Evolutionary conservation across 2,797 vertebrate genomes (phyloP).

Genomic region (Crenuchus spilurus): DNA sequence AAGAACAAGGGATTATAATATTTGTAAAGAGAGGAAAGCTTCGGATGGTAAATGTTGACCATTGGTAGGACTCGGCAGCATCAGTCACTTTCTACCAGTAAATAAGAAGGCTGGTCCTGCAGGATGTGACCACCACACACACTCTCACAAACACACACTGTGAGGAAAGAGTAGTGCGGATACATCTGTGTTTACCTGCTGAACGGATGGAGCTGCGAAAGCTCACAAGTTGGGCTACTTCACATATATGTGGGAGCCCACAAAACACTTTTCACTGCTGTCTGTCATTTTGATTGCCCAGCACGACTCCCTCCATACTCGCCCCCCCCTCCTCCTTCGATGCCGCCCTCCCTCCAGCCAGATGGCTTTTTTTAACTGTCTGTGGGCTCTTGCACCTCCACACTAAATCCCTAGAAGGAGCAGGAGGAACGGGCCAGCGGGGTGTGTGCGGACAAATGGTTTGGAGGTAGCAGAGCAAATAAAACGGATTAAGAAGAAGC

Average conservation of each 20-base stretch:
- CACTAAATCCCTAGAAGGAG: conserved; percentile 86
- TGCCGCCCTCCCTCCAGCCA: conserved; percentile 75
- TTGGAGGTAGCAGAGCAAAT: conserved; percentile 92
- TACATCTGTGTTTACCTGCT: conserved; percentile 78
- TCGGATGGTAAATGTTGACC: background rate
- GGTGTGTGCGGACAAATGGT: conserved; percentile 92
- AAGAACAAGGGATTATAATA: conserved; percentile 83
- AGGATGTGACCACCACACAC: background rate
- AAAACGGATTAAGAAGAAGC: conserved; percentile 92
- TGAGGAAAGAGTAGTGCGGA: conserved; percentile 68
- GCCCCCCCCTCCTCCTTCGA: conserved; percentile 60
- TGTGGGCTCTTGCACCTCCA: conserved; percentile 93
- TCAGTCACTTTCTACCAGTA: background rate
- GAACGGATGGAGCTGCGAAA: conserved; percentile 89
- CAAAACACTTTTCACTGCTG: conserved; percentile 95
- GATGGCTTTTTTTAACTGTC: conserved; percentile 97
- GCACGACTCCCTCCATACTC: conserved; percentile 85
- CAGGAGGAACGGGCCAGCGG: conserved; percentile 55
- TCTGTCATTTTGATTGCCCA: conserved; percentile 96
- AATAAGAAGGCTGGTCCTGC: background rate
- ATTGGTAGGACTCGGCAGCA: no score
- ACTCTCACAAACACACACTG: conserved; percentile 54
- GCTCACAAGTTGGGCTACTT: conserved; percentile 91
- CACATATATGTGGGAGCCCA: conserved; percentile 96
- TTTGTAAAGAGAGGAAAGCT: conserved; percentile 69